Evolutionary conservation across 2,888 invertebrate species (phyloP), one percentile per base, ranked within the genome.

Genomic region (Norana najaformis): DNA sequence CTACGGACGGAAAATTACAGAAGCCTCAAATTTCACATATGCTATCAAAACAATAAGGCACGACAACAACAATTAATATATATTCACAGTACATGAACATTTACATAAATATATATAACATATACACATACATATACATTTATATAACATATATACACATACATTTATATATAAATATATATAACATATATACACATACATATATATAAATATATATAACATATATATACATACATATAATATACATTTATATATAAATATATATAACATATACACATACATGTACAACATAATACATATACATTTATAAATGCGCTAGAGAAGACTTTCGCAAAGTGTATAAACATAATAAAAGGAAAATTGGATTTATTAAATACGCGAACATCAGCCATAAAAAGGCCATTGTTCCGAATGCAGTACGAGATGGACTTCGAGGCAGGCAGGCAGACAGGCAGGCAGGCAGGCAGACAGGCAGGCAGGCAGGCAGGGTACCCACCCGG

Each of bases 311-410:
- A 69, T 69, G 69, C 69, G n/a, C 69, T n/a, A n/a, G 69, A 69
- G 6, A 69, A 30, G 69, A n/a, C n/a, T 69, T 69, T 69, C 30
- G 69, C 69, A n/a, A 69, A 69, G 30, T 69, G 69, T n/a, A 69
- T 8, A 69, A 69, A n/a, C 69, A n/a, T n/a, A 69, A 69, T 69
- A n/a, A 69, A 53, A 69, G n/a, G 69, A n/a, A 69, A 69, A 69
- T 69, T 69, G 69, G 69, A 69, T 69, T 69, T 69, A 69, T 69
- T 69, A 69, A 69, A 69, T 69, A 69, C n/a, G n/a, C n/a, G 69
- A 13, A 69, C 47, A 1, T 20, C 47, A 11, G 23, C 69, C 69
- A 69, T 69, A 69, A 69, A 69, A 69, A n/a, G 30, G 8, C 30
- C 53, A 30, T 23, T 53, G 11, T 23, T 53, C 53, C 30, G 53